phyloP scores from a whole-genome alignment of 2,797 vertebrate species.

The Pipistrellus pygmaeus region DNA sequence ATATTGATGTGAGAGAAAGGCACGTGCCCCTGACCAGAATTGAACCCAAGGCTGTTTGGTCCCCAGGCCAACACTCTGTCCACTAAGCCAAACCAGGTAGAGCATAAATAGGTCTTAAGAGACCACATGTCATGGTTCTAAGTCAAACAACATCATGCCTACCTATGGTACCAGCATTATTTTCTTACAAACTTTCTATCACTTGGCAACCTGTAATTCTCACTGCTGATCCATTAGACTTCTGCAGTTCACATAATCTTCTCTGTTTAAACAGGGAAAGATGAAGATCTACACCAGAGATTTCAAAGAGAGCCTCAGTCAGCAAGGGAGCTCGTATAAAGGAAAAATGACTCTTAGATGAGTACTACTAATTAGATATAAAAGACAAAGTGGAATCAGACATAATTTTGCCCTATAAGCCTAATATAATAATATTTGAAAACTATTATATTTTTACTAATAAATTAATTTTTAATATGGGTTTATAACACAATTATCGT shows the following conservation, averaged over 20 bases:
- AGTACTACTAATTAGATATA: background rate
- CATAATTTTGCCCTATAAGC: background rate
- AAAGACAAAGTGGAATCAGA: background rate
- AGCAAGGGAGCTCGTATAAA: background rate
- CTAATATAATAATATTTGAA: background rate
- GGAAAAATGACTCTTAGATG: background rate
- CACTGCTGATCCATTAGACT: background rate
- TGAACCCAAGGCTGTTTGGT: too few species aligned
- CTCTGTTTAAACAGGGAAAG: background rate
- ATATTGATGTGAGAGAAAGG: too few species aligned
- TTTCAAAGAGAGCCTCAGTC: conserved; percentile 1
- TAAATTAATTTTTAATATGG: conserved; percentile 10
- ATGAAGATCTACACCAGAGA: too few species aligned
- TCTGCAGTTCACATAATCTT: background rate
- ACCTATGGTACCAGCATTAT: fast-evolving
- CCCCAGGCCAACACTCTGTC: too few species aligned
- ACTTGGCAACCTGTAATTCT: background rate
- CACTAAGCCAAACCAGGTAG: too few species aligned
- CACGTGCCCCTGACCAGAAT: too few species aligned
- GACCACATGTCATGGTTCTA: background rate
- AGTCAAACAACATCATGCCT: background rate
- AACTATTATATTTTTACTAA: background rate
- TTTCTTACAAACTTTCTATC: background rate
- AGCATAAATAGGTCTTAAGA: background rate
- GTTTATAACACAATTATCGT: background rate